Percentiles rank a stretch among this genome's conserved stretches.
Conservation (phyloP, 2,113 vertebrate genomes). For the Hylia prasina region DNA sequence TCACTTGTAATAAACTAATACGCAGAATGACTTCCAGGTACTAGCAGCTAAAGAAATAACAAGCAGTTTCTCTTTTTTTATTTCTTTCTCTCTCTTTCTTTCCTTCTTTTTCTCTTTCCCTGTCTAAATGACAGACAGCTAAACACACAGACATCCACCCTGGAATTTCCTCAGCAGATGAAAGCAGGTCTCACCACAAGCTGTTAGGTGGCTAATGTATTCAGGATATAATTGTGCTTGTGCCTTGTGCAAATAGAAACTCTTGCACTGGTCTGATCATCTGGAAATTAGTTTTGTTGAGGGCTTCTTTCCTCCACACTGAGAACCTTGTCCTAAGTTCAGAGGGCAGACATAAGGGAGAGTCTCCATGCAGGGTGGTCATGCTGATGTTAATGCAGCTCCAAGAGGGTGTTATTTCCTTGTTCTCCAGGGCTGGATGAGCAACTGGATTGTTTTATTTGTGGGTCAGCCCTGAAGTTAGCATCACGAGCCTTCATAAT, state of each 20-base stretch:
- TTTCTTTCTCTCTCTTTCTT: fast-evolving
- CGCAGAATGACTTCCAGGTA: background rate
- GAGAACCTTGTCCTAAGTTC: background rate
- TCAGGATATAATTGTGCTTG: background rate
- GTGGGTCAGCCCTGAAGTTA: background rate
- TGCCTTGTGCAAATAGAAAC: background rate
- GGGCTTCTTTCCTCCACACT: background rate
- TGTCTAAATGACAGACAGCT: background rate
- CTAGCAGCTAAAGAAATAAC: background rate
- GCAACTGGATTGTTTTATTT: background rate
- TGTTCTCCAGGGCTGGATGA: background rate
- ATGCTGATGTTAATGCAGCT: background rate
- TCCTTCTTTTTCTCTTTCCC: background rate
- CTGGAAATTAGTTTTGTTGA: background rate
- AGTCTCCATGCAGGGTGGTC: background rate
- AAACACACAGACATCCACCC: background rate
- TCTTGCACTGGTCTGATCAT: background rate
- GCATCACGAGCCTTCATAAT: background rate
- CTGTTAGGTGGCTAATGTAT: background rate
- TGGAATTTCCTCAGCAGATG: background rate
- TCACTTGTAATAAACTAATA: background rate
- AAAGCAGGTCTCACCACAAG: background rate
- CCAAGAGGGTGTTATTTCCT: background rate
- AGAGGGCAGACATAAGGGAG: background rate
- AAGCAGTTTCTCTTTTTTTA: background rate